Conservation (phyloP, 2,113 vertebrate genomes). For the Leptocoma aspasia region DNA sequence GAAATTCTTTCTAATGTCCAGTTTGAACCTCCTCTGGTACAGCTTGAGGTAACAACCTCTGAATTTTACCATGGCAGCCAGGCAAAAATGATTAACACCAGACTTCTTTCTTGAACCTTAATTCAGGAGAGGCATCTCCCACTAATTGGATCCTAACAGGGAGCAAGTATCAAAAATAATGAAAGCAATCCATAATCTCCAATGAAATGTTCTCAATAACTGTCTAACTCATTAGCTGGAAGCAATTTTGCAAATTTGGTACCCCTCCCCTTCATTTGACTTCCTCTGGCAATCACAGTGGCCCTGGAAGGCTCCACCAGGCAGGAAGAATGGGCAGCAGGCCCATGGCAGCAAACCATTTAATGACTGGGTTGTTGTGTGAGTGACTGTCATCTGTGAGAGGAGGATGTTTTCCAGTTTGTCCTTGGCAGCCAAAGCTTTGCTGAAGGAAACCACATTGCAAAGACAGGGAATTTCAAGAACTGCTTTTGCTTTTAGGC, state of each 20-base stretch:
- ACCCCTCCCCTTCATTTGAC: background rate
- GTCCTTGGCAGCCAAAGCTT: background rate
- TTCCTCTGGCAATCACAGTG: background rate
- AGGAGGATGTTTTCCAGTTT: conserved; percentile 45
- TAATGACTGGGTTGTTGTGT: background rate
- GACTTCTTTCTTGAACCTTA: background rate
- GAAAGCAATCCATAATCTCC: background rate
- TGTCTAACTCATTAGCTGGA: background rate
- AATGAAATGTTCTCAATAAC: background rate
- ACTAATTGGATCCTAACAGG: background rate
- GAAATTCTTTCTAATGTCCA: background rate
- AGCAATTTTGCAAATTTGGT: background rate
- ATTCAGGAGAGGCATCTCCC: background rate
- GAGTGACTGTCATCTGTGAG: conserved; percentile 36
- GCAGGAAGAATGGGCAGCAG: conserved; percentile 27
- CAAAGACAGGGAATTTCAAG: background rate
- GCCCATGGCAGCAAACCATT: background rate
- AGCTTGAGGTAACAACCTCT: background rate
- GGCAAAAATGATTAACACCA: background rate
- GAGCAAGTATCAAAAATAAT: background rate
- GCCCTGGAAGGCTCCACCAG: background rate
- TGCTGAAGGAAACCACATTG: background rate
- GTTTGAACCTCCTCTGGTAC: background rate
- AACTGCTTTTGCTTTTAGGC: background rate
- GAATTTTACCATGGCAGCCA: background rate